Evolutionary conservation across 2,113 vertebrate species (phyloP).

Genomic region (Zingel zingel): DNA sequence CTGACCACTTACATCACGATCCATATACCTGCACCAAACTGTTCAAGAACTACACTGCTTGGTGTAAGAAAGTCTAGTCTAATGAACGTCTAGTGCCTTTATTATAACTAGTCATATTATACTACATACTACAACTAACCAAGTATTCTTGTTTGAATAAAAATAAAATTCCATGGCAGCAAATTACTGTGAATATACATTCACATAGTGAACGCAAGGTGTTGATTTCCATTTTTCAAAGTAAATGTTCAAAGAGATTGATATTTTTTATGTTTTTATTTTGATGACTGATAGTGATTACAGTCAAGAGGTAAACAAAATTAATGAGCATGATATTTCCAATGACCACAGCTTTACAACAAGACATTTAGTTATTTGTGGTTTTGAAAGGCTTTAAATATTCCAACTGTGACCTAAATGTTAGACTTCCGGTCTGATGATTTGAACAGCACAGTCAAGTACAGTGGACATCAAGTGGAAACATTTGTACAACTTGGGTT

Average conservation of each 20-base stretch:
- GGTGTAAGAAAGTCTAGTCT: neutral
- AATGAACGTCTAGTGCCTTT: neutral
- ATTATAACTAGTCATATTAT: neutral
- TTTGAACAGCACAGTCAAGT: slow-evolving; percentile 55
- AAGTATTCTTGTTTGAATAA: neutral
- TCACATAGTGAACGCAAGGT: neutral
- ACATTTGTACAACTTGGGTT: slow-evolving; percentile 46
- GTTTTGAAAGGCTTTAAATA: slow-evolving; percentile 70
- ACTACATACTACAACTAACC: neutral
- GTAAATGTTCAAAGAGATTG: slow-evolving; percentile 17
- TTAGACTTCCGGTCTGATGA: slow-evolving; percentile 50
- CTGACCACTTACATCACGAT: neutral
- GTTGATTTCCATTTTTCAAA: slow-evolving; percentile 23
- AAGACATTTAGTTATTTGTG: slow-evolving; percentile 57
- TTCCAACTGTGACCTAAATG: slow-evolving; percentile 46
- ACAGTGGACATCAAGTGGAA: slow-evolving; percentile 52
- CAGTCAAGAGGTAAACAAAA: slow-evolving; percentile 83
- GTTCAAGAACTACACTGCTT: slow-evolving; percentile 4
- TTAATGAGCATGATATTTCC: slow-evolving; percentile 75
- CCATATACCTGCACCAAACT: neutral
- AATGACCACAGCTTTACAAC: slow-evolving; percentile 74
- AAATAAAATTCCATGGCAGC: neutral
- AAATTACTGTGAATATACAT: neutral
- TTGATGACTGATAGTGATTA: slow-evolving; percentile 81
- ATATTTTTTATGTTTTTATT: slow-evolving; percentile 80